These are phyloP conservation scores for Notoglanidium macrostoma DNA, from an alignment of 2,797 vertebrate genomes.

Conservation along the genomic window DNA sequence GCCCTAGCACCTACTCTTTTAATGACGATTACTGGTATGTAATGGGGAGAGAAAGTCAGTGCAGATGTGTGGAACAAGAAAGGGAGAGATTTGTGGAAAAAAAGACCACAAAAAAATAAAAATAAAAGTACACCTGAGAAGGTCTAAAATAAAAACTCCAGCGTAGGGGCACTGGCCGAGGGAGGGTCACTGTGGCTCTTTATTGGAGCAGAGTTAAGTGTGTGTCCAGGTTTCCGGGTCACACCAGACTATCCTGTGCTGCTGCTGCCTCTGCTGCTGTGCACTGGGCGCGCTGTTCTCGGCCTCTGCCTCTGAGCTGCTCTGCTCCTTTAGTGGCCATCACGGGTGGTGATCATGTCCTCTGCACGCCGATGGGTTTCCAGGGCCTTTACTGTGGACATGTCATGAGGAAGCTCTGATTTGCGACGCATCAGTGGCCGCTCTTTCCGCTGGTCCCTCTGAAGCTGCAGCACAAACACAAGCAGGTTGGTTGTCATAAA, in stretches of 20 bases:
- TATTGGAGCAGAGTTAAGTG: constrained; percentile 60
- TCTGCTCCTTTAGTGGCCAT: constrained; percentile 84
- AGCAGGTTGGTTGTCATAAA: neutral
- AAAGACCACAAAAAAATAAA: constrained; percentile 68
- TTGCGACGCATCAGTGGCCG: constrained; percentile 91
- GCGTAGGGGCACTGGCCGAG: constrained; percentile 39
- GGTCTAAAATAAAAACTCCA: constrained; percentile 45
- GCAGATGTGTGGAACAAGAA: constrained; percentile 36
- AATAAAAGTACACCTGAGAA: constrained; percentile 61
- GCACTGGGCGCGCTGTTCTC: constrained; percentile 60
- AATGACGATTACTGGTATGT: constrained; percentile 56
- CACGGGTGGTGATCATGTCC: constrained; percentile 85
- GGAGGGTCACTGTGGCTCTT: constrained; percentile 46
- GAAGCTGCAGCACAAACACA: constrained; percentile 71
- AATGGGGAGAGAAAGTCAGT: constrained; percentile 56
- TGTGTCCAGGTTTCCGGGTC: constrained; percentile 55
- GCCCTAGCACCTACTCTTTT: constrained; percentile 34
- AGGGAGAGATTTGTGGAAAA: constrained; percentile 71
- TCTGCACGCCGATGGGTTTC: constrained; percentile 94
- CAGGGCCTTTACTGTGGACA: constrained; percentile 93
- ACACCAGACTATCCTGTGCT: constrained; percentile 45
- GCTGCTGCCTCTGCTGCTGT: constrained; percentile 47
- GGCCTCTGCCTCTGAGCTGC: constrained; percentile 54
- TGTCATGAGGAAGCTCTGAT: constrained; percentile 96
- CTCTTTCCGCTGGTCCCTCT: constrained; percentile 87